Conservation (phyloP, 1,140 invertebrate species). For the Aphelenchoides fujianensis region DNA sequence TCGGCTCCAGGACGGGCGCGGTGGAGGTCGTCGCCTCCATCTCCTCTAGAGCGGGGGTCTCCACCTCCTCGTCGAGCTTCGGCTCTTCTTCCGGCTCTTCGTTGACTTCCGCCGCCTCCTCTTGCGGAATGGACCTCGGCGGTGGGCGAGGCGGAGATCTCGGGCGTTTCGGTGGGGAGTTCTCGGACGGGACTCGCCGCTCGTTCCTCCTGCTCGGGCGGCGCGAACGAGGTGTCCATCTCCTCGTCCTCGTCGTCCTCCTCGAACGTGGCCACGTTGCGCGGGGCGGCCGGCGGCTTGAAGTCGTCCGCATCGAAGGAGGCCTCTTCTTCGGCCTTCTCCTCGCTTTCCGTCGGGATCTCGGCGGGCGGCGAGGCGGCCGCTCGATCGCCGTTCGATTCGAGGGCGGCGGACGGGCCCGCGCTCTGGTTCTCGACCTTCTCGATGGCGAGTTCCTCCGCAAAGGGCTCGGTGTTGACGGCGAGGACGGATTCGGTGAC, state of each 20-base stretch:
- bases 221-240: neutral
- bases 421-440: neutral
- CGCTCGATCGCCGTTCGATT: slow-evolving; percentile 6
- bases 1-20: neutral
- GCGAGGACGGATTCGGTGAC: neutral
- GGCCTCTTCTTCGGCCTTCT: neutral
- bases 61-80: neutral
- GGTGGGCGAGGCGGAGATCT: too few relatives aligned
- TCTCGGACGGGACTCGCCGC: too few relatives aligned
- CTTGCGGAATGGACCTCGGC: too few relatives aligned
- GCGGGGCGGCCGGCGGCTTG: slow-evolving; percentile 11
- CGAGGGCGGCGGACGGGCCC: neutral
- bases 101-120: neutral
- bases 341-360: neutral
- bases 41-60: too few relatives aligned
- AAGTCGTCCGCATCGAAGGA: slow-evolving; percentile 13
- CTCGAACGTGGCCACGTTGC: neutral
- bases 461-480: neutral
- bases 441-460: slow-evolving; percentile 7
- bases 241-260: slow-evolving; percentile 12
- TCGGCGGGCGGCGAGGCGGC: neutral
- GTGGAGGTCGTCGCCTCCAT: too few relatives aligned
- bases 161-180: too few relatives aligned
- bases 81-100: neutral
- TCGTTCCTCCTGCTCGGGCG: too few relatives aligned